phyloP scores from a whole-genome alignment of 2,888 invertebrate genomes.

The Philereme vetulata region DNA sequence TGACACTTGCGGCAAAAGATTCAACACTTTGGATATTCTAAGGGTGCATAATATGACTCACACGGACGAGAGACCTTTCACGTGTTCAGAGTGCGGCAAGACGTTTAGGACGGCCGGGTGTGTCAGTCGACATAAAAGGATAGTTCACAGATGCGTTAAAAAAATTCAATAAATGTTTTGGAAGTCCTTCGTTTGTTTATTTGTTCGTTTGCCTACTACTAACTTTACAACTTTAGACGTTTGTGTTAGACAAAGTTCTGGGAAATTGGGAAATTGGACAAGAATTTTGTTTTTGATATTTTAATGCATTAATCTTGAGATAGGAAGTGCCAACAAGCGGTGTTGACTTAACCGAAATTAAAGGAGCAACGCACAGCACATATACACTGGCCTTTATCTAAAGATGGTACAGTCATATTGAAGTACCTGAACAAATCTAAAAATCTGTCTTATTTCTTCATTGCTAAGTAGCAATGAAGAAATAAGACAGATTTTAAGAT shows the following conservation, averaged over 20 bases:
- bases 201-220: too few species aligned
- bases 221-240: too few species aligned
- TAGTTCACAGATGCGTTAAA: conserved; percentile 65
- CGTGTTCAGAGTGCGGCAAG: conserved; percentile 76
- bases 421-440: too few species aligned
- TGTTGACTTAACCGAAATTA: conserved; percentile 70
- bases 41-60: conserved; percentile 78
- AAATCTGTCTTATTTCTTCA: too few species aligned
- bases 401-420: too few species aligned
- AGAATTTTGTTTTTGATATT: conserved; percentile 29
- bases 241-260: conserved; percentile 9
- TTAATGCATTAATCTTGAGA: conserved; percentile 42
- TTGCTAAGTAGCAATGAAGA: too few species aligned
- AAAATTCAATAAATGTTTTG: conserved; percentile 52
- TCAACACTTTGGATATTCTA: conserved; percentile 80
- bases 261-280: conserved; percentile 6
- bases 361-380: conserved; percentile 59
- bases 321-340: conserved; percentile 45
- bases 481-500: too few species aligned
- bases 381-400: neutral
- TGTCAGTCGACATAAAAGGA: conserved; percentile 73
- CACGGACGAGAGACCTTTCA: conserved; percentile 74
- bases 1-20: conserved; percentile 80
- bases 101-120: conserved; percentile 78
- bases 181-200: conserved; percentile 13